Evolutionary conservation across 1,140 invertebrate genomes (phyloP), one percentile per base, ranked within the genome.

Genomic region (Euborellia annulipes): DNA sequence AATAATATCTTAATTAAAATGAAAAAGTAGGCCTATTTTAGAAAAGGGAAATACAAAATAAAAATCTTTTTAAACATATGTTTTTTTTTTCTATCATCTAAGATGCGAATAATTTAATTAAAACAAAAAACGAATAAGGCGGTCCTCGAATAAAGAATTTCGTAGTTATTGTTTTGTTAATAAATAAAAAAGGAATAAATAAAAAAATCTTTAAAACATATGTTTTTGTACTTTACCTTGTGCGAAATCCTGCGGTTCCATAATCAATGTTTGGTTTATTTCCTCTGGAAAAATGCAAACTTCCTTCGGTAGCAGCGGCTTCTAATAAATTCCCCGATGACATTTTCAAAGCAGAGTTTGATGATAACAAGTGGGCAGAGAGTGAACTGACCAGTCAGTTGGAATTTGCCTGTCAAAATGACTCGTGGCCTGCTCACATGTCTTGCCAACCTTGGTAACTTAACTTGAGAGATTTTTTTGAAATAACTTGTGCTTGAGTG

Each of bases 181-280:
- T 46, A 18, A 21, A 20, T 16, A 6, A 44, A 22, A 40, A 2
- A 22, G 18, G 11, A 36, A 41, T 40, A 40, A 38, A 43, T 17
- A 47, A 2, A 18, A 39, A 32, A 39, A 36, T 42, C 22, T 32
- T 46, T 13, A 30, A 11, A 19, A 22, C 9, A 40, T n/a, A 19
- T n/a, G 39, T 39, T 56, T 57, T 27, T 27, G 23, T 27, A 6
- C 23, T 27, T 62, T 65, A 81, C 78, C 66, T 72, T 2, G 69
- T 68, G 59, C 79, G 62, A 57, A 82, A 82, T 36, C 79, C 79
- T 30, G 79, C 75, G 19, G 79, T 82, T 49, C 79, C 79, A 70
- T 82, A 83, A 46, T 71, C 58, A 44, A 78, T 65, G 18, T 23
- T 16, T 40, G 52, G 55, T 14, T 53, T 47, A 14, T 47, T 43